Percentiles rank a stretch among this genome's conserved stretches.
Conservation (phyloP, 2,113 vertebrate species). For the Embiotoca jacksoni region DNA sequence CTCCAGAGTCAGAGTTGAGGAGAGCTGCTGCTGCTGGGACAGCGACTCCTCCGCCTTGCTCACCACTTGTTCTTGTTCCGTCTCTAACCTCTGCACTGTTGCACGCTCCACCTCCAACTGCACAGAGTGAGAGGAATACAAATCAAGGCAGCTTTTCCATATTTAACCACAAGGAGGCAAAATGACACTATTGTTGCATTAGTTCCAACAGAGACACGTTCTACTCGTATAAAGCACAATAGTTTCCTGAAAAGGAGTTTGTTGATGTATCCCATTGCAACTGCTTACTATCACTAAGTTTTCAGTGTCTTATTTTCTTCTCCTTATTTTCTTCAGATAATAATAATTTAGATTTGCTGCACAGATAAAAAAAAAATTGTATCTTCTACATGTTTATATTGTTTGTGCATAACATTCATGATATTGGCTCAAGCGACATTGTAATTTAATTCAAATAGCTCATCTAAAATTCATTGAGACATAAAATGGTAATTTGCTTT, state of each 20-base stretch:
- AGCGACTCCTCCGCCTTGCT: constrained; percentile 91
- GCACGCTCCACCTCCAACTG: constrained; percentile 94
- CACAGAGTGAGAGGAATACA: constrained; percentile 18
- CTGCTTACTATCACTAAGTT: too few species aligned
- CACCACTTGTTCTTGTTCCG: constrained; percentile 88
- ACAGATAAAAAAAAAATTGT: too few species aligned
- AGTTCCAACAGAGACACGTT: not conserved
- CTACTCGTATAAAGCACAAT: not conserved
- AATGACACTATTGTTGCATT: constrained; percentile 20
- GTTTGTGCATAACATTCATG: too few species aligned
- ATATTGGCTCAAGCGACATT: too few species aligned
- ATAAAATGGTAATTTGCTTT: too few species aligned
- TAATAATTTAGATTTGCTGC: too few species aligned
- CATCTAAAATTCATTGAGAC: too few species aligned
- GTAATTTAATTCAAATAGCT: too few species aligned
- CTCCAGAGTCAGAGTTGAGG: constrained; percentile 90
- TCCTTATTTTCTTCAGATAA: too few species aligned
- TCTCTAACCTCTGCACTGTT: constrained; percentile 90
- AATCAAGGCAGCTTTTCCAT: constrained; percentile 25
- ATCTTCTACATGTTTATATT: too few species aligned
- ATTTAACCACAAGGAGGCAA: constrained; percentile 76
- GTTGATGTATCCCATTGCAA: too few species aligned
- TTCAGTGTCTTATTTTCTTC: too few species aligned
- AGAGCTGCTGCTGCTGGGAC: constrained; percentile 92
- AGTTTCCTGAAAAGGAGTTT: constrained; percentile 3